Percentiles rank a stretch among this genome's conserved stretches.
Conservation (phyloP, 2,113 vertebrate species). For the Vidua macroura region DNA sequence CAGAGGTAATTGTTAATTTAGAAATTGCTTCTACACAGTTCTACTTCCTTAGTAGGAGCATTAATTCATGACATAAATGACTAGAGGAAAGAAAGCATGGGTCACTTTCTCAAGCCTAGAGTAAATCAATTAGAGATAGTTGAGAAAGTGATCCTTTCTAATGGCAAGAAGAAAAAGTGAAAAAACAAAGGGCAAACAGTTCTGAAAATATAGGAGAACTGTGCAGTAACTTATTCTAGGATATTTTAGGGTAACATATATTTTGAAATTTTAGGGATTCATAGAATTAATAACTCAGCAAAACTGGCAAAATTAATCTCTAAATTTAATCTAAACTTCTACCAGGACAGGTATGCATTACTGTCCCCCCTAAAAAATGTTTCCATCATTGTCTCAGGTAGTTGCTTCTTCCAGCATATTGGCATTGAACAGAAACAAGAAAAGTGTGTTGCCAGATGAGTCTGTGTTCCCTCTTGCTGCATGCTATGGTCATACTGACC, state of each 20-base stretch:
- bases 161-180: neutral
- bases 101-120: neutral
- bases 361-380: fast-evolving
- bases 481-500: neutral
- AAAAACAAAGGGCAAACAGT: neutral
- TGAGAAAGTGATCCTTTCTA: neutral
- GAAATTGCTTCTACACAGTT: neutral
- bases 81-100: neutral
- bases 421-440: neutral
- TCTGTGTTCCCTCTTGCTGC: neutral
- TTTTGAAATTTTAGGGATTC: neutral
- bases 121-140: neutral
- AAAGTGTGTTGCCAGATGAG: neutral
- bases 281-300: neutral
- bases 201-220: neutral
- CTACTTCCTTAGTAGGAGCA: neutral
- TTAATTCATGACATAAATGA: neutral
- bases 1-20: neutral
- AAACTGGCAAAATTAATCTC: neutral
- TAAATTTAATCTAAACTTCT: neutral
- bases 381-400: neutral
- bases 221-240: neutral
- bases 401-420: neutral
- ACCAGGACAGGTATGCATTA: neutral
- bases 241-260: neutral